phyloP scores from a whole-genome alignment of 1,140 invertebrate species.

The Phymastichus coffea region DNA sequence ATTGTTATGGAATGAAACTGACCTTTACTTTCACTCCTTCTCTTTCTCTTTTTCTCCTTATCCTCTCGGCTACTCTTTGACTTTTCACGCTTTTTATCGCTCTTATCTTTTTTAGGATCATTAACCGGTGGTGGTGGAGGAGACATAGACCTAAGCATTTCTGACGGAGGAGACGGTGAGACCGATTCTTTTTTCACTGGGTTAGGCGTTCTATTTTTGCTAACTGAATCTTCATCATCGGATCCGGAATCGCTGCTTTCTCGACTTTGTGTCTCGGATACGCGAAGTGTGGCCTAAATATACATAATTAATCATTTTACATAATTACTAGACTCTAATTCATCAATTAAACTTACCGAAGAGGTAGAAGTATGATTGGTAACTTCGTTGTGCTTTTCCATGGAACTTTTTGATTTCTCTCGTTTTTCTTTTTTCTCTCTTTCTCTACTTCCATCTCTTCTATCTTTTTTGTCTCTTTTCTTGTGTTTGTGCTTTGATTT shows the following conservation, averaged over 20 bases:
- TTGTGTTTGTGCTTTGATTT: constrained; percentile 57
- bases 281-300: constrained; percentile 31
- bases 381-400: constrained; percentile 41
- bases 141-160: constrained; percentile 28
- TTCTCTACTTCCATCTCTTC: constrained; percentile 55
- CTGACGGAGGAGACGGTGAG: constrained; percentile 26
- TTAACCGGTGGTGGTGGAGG: constrained; percentile 16
- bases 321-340: not conserved
- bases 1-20: constrained; percentile 42
- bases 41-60: constrained; percentile 53
- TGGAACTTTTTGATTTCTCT: constrained; percentile 41
- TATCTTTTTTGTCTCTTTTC: constrained; percentile 59
- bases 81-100: constrained; percentile 39
- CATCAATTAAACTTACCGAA: constrained; percentile 18
- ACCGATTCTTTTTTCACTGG: constrained; percentile 36
- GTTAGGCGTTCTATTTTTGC: constrained; percentile 31
- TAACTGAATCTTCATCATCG: constrained; percentile 42
- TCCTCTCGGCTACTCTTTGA: constrained; percentile 43
- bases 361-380: constrained; percentile 32
- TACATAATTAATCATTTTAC: not conserved
- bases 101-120: constrained; percentile 38
- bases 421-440: constrained; percentile 55
- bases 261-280: constrained; percentile 43
- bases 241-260: constrained; percentile 54
- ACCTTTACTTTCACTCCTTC: constrained; percentile 59